Percentiles rank a stretch among this genome's conserved stretches.
Evolutionary conservation across 2,797 vertebrate genomes (phyloP).

Genomic region (Sarcoramphus papa): DNA sequence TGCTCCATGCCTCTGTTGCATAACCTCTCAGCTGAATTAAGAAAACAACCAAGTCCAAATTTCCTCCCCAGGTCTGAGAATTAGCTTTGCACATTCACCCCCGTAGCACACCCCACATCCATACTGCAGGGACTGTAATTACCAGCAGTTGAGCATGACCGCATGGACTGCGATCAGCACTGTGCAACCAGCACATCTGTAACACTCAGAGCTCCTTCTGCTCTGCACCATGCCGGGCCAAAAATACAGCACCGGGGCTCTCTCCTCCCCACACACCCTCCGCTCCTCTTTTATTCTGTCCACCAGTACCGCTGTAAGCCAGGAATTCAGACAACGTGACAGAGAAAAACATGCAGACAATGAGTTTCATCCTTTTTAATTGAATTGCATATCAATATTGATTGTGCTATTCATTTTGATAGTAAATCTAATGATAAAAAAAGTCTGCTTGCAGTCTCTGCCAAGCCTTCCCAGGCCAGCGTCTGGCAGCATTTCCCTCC

Average conservation of each 20-base stretch:
- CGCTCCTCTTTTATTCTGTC: neutral
- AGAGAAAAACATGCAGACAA: neutral
- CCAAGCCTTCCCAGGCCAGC: constrained; percentile 12
- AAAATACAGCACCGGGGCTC: fast-evolving
- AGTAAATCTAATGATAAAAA: constrained; percentile 39
- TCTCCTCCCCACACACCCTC: neutral
- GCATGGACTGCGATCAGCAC: neutral
- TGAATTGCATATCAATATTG: constrained; percentile 57
- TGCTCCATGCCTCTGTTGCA: neutral
- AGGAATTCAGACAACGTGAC: neutral
- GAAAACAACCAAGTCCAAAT: neutral
- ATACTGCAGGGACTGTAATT: neutral
- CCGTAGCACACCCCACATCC: neutral
- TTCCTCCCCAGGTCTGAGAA: neutral
- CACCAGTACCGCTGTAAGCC: neutral
- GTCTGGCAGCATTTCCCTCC: constrained; percentile 7
- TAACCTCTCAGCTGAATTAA: neutral
- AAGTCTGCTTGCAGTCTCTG: constrained; percentile 6
- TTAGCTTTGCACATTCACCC: neutral
- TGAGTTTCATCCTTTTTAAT: constrained; percentile 33
- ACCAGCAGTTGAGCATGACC: fast-evolving
- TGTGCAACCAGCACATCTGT: neutral
- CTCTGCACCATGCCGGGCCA: neutral
- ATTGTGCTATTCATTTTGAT: constrained; percentile 57
- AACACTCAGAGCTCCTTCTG: neutral